These are phyloP conservation scores for Apteryx owenii DNA, from an alignment of 2,113 vertebrate species.

Conservation along the genomic window DNA sequence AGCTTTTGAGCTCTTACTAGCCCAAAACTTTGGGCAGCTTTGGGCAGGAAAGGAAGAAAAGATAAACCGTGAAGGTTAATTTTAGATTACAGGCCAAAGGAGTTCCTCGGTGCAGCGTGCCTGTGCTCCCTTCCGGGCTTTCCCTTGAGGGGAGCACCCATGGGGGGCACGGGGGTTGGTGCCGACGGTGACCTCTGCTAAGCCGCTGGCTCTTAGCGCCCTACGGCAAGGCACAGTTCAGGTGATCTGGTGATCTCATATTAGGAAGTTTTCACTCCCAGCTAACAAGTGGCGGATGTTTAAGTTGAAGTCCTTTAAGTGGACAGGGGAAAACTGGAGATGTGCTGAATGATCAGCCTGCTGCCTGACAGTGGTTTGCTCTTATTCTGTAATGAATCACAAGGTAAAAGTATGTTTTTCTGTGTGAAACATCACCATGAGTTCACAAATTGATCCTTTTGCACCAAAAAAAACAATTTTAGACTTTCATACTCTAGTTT, in stretches of 20 bases:
- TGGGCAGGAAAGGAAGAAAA: neutral
- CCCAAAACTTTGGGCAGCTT: neutral
- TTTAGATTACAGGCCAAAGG: neutral
- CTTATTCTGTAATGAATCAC: neutral
- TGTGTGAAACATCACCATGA: neutral
- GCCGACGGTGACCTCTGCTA: neutral
- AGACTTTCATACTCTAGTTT: neutral
- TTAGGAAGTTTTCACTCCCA: neutral
- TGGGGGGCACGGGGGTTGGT: accelerated
- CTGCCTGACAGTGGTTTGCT: neutral
- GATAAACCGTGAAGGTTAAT: neutral
- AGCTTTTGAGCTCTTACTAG: neutral
- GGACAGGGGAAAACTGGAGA: too few species aligned
- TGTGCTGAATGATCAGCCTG: accelerated
- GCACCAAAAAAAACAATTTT: neutral
- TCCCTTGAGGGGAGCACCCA: neutral
- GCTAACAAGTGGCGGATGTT: accelerated
- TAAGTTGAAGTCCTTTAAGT: neutral
- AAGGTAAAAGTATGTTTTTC: neutral
- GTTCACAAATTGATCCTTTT: neutral
- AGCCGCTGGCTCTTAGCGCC: neutral
- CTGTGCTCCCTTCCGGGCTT: neutral
- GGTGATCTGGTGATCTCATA: neutral
- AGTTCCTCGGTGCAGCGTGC: accelerated
- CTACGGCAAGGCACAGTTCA: neutral